Evolutionary conservation across 1,140 invertebrate species (phyloP).

Genomic region (Marisa cornuarietis): DNA sequence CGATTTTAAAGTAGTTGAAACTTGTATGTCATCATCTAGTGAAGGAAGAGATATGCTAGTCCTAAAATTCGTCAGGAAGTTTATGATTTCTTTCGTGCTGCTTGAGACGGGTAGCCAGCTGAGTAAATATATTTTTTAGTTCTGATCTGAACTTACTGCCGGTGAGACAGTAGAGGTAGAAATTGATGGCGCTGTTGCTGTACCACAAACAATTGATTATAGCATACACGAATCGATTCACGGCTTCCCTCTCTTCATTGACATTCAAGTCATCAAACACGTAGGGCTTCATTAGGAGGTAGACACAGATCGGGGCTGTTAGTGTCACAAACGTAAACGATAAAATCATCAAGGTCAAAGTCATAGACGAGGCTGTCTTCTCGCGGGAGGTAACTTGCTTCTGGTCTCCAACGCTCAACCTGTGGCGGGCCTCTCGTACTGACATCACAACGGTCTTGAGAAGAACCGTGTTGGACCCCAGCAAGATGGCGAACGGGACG

Average conservation of each 20-base stretch:
- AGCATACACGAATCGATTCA: conserved; percentile 20
- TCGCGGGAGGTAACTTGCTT: neutral
- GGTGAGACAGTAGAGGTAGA: conserved; percentile 35
- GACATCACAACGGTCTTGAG: conserved; percentile 23
- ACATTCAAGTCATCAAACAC: neutral
- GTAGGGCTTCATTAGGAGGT: conserved; percentile 28
- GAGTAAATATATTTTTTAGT: neutral
- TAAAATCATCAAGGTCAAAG: conserved; percentile 20
- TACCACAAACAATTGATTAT: conserved; percentile 31
- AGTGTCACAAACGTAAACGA: conserved; percentile 24
- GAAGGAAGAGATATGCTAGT: too few species aligned
- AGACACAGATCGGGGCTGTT: conserved; percentile 31
- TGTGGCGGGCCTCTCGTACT: neutral
- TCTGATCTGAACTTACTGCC: conserved; percentile 29
- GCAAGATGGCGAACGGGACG: conserved; percentile 24
- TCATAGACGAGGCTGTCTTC: conserved; percentile 27
- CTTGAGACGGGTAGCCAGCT: too few species aligned
- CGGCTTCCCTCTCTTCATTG: neutral
- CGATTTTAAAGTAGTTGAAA: too few species aligned
- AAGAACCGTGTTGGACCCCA: conserved; percentile 24
- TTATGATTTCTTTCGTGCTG: too few species aligned
- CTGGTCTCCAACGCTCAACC: neutral
- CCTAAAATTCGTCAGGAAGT: too few species aligned
- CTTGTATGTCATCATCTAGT: too few species aligned
- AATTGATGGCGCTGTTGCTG: conserved; percentile 35